Evolutionary conservation across 2,888 invertebrate species (phyloP).

Genomic region (Calameuta pallipes): DNA sequence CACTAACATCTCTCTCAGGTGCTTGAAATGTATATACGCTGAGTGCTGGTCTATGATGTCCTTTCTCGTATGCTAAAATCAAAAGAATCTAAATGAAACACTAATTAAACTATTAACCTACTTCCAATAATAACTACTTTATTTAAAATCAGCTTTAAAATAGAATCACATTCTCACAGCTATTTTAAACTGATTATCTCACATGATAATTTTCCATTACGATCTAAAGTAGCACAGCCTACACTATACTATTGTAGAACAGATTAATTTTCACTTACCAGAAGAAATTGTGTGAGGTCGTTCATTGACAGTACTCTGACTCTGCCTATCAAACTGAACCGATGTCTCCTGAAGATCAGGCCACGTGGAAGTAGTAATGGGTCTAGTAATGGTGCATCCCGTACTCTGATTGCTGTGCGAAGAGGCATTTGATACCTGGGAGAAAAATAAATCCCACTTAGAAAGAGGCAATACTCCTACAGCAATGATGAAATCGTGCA

Average conservation of each 20-base stretch:
- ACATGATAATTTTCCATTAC: neutral
- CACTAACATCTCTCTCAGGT: constrained; percentile 69
- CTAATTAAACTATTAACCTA: neutral
- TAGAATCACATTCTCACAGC: neutral
- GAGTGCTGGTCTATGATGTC: constrained; percentile 85
- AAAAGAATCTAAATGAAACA: constrained; percentile 16
- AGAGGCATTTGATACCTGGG: constrained; percentile 71
- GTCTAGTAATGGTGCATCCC: constrained; percentile 46
- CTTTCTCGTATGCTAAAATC: constrained; percentile 82
- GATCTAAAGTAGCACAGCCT: neutral
- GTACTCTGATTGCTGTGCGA: constrained; percentile 67
- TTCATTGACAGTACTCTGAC: constrained; percentile 78
- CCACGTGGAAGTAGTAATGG: constrained; percentile 76
- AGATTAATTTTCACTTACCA: constrained; percentile 64
- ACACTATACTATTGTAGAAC: neutral
- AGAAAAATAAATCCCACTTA: constrained; percentile 26
- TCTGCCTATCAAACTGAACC: constrained; percentile 80
- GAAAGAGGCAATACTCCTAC: neutral
- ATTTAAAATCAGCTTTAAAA: neutral
- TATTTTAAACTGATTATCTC: neutral
- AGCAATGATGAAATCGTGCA: neutral
- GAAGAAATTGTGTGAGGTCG: constrained; percentile 95
- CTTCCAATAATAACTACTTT: neutral
- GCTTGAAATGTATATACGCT: constrained; percentile 90
- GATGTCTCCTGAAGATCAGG: constrained; percentile 80